phyloP scores from a whole-genome alignment of 2,113 vertebrate genomes.

The Tragelaphus imberbis region DNA sequence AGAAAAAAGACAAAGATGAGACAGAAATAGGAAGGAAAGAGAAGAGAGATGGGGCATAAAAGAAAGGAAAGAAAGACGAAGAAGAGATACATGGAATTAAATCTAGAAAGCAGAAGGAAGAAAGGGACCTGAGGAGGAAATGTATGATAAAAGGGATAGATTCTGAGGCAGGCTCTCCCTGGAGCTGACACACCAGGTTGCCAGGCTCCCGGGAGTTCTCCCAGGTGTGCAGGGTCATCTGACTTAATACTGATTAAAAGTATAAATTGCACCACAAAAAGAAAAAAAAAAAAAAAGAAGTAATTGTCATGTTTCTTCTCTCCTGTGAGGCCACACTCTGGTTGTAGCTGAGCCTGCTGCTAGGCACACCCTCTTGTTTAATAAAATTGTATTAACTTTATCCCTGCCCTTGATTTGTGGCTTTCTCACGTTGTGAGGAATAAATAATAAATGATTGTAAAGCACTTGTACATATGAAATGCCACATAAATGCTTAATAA shows the following conservation, averaged over 20 bases:
- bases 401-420: constrained; percentile 74
- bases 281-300: background rate
- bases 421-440: constrained; percentile 75
- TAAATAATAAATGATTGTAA: constrained; percentile 79
- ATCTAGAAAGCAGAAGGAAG: background rate
- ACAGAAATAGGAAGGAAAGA: background rate
- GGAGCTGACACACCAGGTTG: background rate
- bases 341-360: constrained; percentile 58
- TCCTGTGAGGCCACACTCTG: constrained; percentile 50
- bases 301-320: constrained; percentile 53
- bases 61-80: background rate
- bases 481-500: constrained; percentile 78
- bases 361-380: constrained; percentile 70
- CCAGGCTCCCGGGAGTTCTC: background rate
- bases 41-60: background rate
- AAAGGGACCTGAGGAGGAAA: background rate
- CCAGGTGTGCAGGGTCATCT: constrained; percentile 48
- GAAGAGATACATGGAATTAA: background rate
- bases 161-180: background rate
- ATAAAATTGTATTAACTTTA: constrained; percentile 77
- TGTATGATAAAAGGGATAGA: background rate
- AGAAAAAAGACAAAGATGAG: background rate
- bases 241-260: constrained; percentile 64
- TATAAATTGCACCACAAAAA: constrained; percentile 54
- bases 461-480: constrained; percentile 77